Evolutionary conservation across 2,888 invertebrate genomes (phyloP).

Genomic region (Heteromyza rotundicornis): DNA sequence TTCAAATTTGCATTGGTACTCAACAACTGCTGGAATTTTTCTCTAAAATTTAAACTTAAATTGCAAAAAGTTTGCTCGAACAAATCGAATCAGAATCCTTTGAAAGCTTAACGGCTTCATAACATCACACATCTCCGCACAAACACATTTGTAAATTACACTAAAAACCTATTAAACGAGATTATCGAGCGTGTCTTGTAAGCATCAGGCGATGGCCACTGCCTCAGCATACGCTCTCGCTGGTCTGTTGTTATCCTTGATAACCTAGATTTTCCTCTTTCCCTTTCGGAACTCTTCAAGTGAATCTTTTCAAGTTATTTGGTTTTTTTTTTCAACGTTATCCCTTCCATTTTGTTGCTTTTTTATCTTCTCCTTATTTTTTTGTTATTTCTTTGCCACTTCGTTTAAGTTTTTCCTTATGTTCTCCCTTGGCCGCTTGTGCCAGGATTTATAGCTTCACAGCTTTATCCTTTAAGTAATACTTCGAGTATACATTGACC

Average conservation of each 20-base stretch:
- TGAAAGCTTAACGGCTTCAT: not conserved
- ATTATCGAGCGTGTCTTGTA: slow-evolving; percentile 15
- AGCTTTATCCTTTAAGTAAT: slow-evolving; percentile 26
- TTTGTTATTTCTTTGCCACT: slow-evolving; percentile 6
- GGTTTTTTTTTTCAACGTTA: not conserved
- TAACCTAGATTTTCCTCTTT: no score
- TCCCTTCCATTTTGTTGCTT: not conserved
- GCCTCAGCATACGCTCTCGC: no score
- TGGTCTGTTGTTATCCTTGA: not conserved
- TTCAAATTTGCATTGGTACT: no score
- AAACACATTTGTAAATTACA: slow-evolving; percentile 22
- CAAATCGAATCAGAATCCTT: no score
- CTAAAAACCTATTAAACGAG: slow-evolving; percentile 23
- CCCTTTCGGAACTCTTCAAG: no score
- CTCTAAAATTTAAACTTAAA: no score
- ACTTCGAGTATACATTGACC: slow-evolving; percentile 23
- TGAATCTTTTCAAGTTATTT: no score
- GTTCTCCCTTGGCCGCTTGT: slow-evolving; percentile 10
- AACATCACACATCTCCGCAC: not conserved
- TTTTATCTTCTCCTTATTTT: not conserved
- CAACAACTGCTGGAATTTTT: no score
- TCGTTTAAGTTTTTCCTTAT: slow-evolving; percentile 7
- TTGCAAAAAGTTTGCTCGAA: no score
- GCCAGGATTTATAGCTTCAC: slow-evolving; percentile 25
- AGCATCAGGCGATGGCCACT: no score